Conservation (phyloP, 2,888 invertebrate genomes). For the Callyntrura guangdongensis region DNA sequence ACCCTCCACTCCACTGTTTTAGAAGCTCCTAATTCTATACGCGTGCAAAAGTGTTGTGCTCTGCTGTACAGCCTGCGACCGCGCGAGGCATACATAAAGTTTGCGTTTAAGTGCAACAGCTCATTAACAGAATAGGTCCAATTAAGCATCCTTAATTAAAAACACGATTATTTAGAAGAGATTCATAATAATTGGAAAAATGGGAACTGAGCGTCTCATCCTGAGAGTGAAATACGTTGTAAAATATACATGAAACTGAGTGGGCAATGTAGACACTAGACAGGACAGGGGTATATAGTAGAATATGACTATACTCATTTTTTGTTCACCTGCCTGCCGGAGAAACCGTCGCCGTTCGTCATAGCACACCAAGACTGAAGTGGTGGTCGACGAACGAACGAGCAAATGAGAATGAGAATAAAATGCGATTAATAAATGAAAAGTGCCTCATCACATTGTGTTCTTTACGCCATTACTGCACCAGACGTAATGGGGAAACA, state of each 20-base stretch:
- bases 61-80: slow-evolving; percentile 2
- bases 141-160: slow-evolving; percentile 77
- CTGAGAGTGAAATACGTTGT: not conserved
- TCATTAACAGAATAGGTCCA: slow-evolving; percentile 76
- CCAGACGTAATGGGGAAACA: not conserved
- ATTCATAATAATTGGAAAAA: slow-evolving; percentile 76
- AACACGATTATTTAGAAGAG: slow-evolving; percentile 68
- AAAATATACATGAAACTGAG: not conserved
- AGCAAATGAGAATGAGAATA: not conserved
- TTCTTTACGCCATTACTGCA: slow-evolving; percentile 3
- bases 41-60: not conserved
- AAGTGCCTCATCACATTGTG: not conserved
- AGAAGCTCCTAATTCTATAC: slow-evolving; percentile 13
- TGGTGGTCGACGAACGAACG: not conserved
- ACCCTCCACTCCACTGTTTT: not conserved
- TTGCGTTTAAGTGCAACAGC: slow-evolving; percentile 76
- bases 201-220: slow-evolving; percentile 62
- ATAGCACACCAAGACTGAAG: not conserved
- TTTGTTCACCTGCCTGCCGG: slow-evolving; percentile 1
- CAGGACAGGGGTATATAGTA: not conserved
- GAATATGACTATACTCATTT: not conserved
- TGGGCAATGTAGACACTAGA: not conserved
- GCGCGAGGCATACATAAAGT: slow-evolving; percentile 69
- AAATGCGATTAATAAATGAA: slow-evolving; percentile 54
- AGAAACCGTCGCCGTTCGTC: not conserved